A percentile compares a stretch with the other conserved stretches of the same genome.
Conservation (phyloP, 2,888 invertebrate species). For the Cylloceria caligata region DNA sequence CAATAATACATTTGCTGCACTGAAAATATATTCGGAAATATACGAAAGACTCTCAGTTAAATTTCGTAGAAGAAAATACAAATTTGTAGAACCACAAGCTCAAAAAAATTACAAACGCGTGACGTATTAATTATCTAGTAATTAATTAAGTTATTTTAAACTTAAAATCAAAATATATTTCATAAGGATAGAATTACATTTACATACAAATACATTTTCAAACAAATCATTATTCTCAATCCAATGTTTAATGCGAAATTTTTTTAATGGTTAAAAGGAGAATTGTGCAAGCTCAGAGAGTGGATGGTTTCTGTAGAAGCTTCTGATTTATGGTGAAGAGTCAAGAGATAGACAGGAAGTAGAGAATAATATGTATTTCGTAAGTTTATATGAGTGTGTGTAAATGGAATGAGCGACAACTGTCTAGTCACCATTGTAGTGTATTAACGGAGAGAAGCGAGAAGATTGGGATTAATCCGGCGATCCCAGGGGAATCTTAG, state of each 20-base stretch:
- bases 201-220: too few species aligned
- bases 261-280: background rate
- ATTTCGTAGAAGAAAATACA: background rate
- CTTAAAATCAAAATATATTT: too few species aligned
- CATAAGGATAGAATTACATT: too few species aligned
- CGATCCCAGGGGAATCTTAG: constrained; percentile 71
- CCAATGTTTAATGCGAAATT: too few species aligned
- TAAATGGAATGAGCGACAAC: background rate
- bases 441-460: background rate
- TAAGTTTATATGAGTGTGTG: background rate
- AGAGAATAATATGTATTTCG: constrained; percentile 14
- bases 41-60: background rate
- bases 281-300: constrained; percentile 9
- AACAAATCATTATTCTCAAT: too few species aligned
- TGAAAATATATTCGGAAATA: background rate
- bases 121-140: background rate
- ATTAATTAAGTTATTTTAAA: too few species aligned
- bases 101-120: background rate
- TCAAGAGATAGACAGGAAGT: background rate
- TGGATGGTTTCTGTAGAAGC: background rate
- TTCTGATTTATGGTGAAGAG: constrained; percentile 8
- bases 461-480: constrained; percentile 73
- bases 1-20: background rate
- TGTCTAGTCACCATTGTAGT: background rate
- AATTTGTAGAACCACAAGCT: background rate